These are phyloP conservation scores for Probosciger aterrimus DNA, from an alignment of 2,113 vertebrate species.

Conservation along the genomic window DNA sequence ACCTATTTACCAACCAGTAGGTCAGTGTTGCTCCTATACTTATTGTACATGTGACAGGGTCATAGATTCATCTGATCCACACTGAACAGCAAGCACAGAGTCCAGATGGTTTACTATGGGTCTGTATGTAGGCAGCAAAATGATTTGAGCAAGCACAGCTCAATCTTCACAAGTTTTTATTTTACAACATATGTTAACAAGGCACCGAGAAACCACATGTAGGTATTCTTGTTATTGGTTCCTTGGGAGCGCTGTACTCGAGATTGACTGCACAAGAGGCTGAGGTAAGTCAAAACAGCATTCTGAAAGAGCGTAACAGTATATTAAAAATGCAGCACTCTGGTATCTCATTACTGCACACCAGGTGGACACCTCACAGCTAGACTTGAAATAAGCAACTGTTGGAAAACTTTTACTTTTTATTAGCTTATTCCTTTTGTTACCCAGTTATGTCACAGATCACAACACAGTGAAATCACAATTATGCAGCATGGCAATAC, in stretches of 20 bases:
- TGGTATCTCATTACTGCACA: constrained; percentile 47
- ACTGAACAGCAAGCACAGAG: not conserved
- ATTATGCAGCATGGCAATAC: not conserved
- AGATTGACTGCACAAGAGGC: not conserved
- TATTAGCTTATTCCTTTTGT: not conserved
- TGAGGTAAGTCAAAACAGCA: not conserved
- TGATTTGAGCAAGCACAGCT: not conserved
- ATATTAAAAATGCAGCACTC: constrained; percentile 46
- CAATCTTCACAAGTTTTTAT: not conserved
- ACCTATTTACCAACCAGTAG: not conserved
- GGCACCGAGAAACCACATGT: not conserved
- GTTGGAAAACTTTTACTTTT: not conserved
- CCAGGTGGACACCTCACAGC: not conserved
- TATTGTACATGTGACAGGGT: not conserved
- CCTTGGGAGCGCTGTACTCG: not conserved
- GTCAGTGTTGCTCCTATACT: not conserved
- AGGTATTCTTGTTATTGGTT: not conserved
- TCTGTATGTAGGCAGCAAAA: not conserved
- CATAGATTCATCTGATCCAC: not conserved
- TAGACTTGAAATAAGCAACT: not conserved
- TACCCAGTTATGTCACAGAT: not conserved
- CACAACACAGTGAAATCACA: not conserved
- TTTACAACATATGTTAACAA: not conserved
- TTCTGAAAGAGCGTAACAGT: not conserved
- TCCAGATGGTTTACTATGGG: not conserved